These are phyloP conservation scores for Eilema depressum DNA, from an alignment of 2,888 invertebrate species.

Conservation along the genomic window DNA sequence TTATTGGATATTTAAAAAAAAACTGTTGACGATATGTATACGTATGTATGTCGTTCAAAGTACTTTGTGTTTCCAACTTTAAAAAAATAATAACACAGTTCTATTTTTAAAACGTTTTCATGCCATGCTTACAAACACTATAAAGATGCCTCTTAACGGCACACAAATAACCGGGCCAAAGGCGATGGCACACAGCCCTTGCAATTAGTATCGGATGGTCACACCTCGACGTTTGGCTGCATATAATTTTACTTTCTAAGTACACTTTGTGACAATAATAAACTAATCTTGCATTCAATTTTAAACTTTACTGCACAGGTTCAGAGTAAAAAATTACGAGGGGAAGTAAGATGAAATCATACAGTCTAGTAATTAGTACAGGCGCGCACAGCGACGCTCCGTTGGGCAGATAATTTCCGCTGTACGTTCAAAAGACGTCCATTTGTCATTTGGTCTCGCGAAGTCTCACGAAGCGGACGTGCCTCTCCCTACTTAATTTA, in stretches of 20 bases:
- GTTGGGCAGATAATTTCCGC: conserved; percentile 86
- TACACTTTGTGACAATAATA: conserved; percentile 83
- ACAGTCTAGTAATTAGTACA: conserved; percentile 85
- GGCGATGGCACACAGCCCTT: conserved; percentile 70
- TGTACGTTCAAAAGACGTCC: conserved; percentile 83
- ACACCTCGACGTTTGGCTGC: conserved; percentile 82
- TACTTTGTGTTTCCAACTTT: conserved; percentile 30
- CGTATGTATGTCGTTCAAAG: conserved; percentile 11
- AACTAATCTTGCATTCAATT: conserved; percentile 54
- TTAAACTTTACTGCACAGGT: conserved; percentile 53
- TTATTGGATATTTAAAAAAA: background rate
- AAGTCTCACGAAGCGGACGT: conserved; percentile 80
- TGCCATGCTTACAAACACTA: conserved; percentile 67
- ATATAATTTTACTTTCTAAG: conserved; percentile 85
- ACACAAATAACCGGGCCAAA: conserved; percentile 75
- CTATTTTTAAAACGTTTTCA: conserved; percentile 74
- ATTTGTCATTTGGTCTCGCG: conserved; percentile 85
- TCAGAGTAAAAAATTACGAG: conserved; percentile 63
- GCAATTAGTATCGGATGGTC: conserved; percentile 86
- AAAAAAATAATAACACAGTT: conserved; percentile 50
- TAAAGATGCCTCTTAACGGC: conserved; percentile 76
- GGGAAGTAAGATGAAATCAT: conserved; percentile 79
- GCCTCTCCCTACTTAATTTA: conserved; percentile 82
- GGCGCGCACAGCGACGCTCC: conserved; percentile 81
- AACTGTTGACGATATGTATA: background rate